phyloP scores from a whole-genome alignment of 2,797 vertebrate species.

The Hapalemur alaotrensis region DNA sequence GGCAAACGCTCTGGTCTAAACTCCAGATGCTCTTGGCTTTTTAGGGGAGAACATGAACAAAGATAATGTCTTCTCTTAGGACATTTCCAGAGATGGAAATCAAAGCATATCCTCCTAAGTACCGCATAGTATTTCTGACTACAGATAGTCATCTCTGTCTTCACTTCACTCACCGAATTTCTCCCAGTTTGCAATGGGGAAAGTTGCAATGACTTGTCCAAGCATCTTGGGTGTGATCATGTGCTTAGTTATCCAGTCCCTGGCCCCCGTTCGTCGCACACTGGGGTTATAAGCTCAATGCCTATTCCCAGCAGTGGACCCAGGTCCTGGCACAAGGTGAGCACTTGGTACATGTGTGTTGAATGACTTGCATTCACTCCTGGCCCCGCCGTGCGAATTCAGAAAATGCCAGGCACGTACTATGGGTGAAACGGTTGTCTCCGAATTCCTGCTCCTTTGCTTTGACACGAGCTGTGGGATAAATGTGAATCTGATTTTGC shows the following conservation, averaged over 20 bases:
- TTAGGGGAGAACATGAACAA: not conserved
- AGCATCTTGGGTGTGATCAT: not conserved
- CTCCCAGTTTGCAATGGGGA: not conserved
- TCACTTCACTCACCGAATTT: too few relatives aligned
- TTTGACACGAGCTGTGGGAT: not conserved
- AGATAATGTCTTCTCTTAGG: not conserved
- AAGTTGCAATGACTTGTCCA: not conserved
- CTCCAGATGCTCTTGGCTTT: not conserved
- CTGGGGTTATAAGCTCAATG: too few relatives aligned
- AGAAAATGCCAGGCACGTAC: not conserved
- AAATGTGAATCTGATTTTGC: not conserved
- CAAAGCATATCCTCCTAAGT: not conserved
- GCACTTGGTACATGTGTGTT: not conserved
- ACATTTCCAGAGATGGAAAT: not conserved
- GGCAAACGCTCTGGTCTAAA: not conserved
- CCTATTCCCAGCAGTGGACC: rapidly evolving
- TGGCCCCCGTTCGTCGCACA: too few relatives aligned
- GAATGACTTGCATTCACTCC: not conserved
- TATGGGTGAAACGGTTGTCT: not conserved
- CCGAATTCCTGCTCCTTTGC: not conserved
- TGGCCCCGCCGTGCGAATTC: too few relatives aligned
- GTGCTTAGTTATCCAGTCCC: not conserved
- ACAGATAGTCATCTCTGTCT: not conserved
- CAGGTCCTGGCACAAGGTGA: too few relatives aligned
- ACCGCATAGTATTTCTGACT: not conserved